Percentiles rank a stretch among this genome's conserved stretches.
Evolutionary conservation across 53 echinoderm and acorn worm species (phyloP).

Genomic region (Actinopyga echinites): DNA sequence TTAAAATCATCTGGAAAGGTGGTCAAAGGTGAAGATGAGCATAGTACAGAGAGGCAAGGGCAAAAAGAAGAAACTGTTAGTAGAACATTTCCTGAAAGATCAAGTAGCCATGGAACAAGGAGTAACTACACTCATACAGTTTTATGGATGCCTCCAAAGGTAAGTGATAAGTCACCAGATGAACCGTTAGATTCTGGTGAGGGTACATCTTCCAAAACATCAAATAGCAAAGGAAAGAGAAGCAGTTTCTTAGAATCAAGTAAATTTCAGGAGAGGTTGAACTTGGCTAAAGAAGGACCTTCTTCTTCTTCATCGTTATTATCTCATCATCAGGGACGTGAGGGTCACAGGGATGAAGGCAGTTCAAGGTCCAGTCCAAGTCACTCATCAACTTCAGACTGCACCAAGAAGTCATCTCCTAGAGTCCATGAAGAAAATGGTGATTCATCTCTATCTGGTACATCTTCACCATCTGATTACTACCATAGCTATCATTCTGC

Average conservation of each 20-base stretch:
- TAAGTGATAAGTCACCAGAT: not conserved
- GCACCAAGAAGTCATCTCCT: not conserved
- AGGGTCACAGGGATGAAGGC: not conserved
- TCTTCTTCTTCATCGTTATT: not conserved
- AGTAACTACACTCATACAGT: slow-evolving; percentile 20
- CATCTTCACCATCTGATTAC: slow-evolving; percentile 28
- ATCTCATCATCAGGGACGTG: not conserved
- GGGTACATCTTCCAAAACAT: not conserved
- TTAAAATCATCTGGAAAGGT: slow-evolving; percentile 29
- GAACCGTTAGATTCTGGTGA: not conserved
- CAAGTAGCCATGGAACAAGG: slow-evolving; percentile 2
- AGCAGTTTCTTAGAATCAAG: slow-evolving; percentile 7
- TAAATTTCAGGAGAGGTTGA: not conserved
- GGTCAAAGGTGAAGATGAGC: not conserved
- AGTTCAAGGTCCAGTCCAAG: slow-evolving; percentile 13
- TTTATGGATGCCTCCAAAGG: slow-evolving; percentile 9
- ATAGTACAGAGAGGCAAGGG: not conserved
- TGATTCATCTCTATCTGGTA: not conserved
- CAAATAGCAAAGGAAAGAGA: not conserved
- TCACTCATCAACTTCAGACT: slow-evolving; percentile 5
- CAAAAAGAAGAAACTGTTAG: too few species aligned
- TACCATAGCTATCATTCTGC: slow-evolving; percentile 17
- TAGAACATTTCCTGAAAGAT: too few species aligned
- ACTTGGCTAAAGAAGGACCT: not conserved
- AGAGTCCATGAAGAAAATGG: not conserved